These are phyloP conservation scores for Corydoras sp. DNA, from an alignment of 2,113 vertebrate species.

Conservation along the genomic window DNA sequence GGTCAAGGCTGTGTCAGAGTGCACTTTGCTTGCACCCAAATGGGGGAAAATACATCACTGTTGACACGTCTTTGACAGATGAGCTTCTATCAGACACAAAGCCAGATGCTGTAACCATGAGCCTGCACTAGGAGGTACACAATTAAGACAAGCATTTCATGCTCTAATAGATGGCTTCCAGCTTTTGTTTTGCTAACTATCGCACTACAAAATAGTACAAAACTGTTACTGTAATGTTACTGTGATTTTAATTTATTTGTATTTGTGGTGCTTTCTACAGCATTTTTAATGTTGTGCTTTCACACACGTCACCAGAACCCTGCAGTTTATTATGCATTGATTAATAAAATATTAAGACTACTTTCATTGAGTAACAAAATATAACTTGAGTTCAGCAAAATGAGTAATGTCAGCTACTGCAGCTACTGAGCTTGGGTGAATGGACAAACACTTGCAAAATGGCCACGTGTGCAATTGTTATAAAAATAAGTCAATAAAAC, in stretches of 20 bases:
- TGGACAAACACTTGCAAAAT: neutral
- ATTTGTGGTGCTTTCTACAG: too few species aligned
- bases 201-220: constrained; percentile 39
- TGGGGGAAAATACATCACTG: constrained; percentile 29
- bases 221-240: too few species aligned
- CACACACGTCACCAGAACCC: too few species aligned
- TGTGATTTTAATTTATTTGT: too few species aligned
- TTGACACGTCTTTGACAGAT: constrained; percentile 27
- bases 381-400: too few species aligned
- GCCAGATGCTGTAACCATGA: constrained; percentile 21
- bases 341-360: too few species aligned
- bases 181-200: constrained; percentile 28
- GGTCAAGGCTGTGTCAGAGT: constrained; percentile 45
- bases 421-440: neutral
- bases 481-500: neutral
- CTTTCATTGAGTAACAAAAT: too few species aligned
- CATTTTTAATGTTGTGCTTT: too few species aligned
- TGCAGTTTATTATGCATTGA: too few species aligned
- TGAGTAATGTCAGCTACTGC: neutral
- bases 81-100: constrained; percentile 13
- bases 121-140: constrained; percentile 28
- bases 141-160: constrained; percentile 17
- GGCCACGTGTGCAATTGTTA: neutral
- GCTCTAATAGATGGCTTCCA: constrained; percentile 14
- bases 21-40: neutral